Conservation (phyloP, 1,140 invertebrate genomes). For the Idris sp. region DNA sequence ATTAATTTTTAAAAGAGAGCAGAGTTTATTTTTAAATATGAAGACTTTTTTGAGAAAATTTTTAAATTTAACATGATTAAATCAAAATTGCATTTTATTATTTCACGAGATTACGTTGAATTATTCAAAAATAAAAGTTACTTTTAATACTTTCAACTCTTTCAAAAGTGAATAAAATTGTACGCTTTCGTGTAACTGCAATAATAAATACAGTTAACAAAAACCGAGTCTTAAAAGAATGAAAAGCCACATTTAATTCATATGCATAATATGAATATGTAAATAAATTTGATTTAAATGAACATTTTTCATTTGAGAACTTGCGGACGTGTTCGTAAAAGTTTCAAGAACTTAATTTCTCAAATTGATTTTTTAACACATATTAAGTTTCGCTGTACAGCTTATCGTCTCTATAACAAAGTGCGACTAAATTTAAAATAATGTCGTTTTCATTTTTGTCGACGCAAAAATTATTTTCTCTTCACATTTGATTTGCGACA, state of each 20-base stretch:
- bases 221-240: constrained; percentile 28
- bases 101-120: constrained; percentile 15
- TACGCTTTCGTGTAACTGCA: constrained; percentile 2
- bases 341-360: background rate
- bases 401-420: too few relatives aligned
- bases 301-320: constrained; percentile 29
- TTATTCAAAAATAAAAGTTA: constrained; percentile 20
- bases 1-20: too few relatives aligned
- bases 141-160: constrained; percentile 5
- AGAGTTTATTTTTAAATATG: constrained; percentile 1
- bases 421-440: background rate
- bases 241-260: constrained; percentile 34
- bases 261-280: constrained; percentile 39
- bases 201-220: constrained; percentile 24
- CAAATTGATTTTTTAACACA: constrained; percentile 13
- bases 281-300: constrained; percentile 34
- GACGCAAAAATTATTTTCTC: constrained; percentile 3
- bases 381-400: background rate
- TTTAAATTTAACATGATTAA: constrained; percentile 4
- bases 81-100: constrained; percentile 18
- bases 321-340: background rate
- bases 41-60: background rate
- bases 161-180: constrained; percentile 12
- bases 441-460: background rate
- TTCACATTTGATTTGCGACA: background rate